Base-by-base conservation (phyloP, 1,140 invertebrate genomes). In the Ceratina australensis region DNA sequence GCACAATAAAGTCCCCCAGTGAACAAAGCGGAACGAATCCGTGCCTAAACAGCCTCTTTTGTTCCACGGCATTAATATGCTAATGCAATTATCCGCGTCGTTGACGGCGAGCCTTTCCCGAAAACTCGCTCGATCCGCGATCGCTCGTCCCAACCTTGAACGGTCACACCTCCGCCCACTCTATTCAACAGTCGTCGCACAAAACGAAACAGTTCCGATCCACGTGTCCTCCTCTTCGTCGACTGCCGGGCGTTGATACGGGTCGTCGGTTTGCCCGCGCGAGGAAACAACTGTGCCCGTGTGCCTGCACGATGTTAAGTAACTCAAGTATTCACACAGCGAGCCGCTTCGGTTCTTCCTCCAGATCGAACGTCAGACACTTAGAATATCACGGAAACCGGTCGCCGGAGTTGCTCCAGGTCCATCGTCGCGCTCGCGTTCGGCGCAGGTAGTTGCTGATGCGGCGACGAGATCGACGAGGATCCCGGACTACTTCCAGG, bases 341-440 rank as follows among this genome's bases (percentile, higher is more conserved):
- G n/a, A n/a, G n/a, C n/a, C n/a, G n/a, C n/a, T n/a, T n/a, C n/a
- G n/a, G n/a, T n/a, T n/a, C n/a, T n/a, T n/a, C n/a, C n/a, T n/a
- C n/a, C n/a, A n/a, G n/a, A n/a, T n/a, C n/a, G n/a, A n/a, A n/a
- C n/a, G n/a, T n/a, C 12, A 42, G n/a, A 33, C 33, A 42, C 77
- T 84, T 93, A 94, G 87, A 93, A 94, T 67, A 93, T 91, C 26
- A 94, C 93, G 26, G 93, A 89, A 13, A 94, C 93, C 1, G 94
- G 93, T 84, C 94, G 91, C 74, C 93, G 84, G 4, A 94, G 77
- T 13, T 88, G 86, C 0, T 91, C 89, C 0, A 87, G 83, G 54
- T 94, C 93, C 59, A 93, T 88, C 52, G 92, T 60, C 61, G 90
- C 79, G 67, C 61, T 1, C 63, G 76, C 1, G 75, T 60, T 49